Conservation (phyloP, 2,797 vertebrate genomes). For the Acanthurus lineatus region DNA sequence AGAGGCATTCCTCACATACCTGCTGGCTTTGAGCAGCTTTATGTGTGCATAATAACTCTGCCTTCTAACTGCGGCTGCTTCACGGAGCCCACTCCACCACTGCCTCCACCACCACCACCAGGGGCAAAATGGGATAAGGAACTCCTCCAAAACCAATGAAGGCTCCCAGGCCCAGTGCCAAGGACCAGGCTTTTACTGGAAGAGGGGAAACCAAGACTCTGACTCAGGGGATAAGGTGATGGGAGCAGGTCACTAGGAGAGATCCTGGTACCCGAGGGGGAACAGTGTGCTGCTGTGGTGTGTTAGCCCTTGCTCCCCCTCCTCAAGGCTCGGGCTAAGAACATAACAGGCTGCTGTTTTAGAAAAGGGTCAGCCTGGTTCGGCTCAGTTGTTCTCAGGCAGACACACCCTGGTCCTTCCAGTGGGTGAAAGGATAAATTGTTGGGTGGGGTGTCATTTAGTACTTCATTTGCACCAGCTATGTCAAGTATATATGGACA, state of each 20-base stretch:
- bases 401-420: constrained; percentile 47
- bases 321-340: constrained; percentile 44
- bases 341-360: constrained; percentile 68
- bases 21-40: constrained; percentile 84
- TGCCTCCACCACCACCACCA: constrained; percentile 39
- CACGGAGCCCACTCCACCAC: constrained; percentile 59
- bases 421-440: constrained; percentile 13
- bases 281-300: constrained; percentile 48
- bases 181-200: constrained; percentile 64
- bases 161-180: constrained; percentile 55
- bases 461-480: constrained; percentile 1
- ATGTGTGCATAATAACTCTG: constrained; percentile 75
- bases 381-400: constrained; percentile 50
- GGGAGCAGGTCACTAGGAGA: constrained; percentile 60
- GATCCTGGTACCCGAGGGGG: constrained; percentile 42
- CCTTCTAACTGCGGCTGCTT: constrained; percentile 70
- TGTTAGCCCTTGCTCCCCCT: constrained; percentile 27
- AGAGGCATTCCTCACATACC: constrained; percentile 86
- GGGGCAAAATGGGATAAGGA: constrained; percentile 73
- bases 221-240: constrained; percentile 67
- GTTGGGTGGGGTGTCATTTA: constrained; percentile 8
- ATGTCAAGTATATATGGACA: neutral
- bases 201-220: constrained; percentile 49
- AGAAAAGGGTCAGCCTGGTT: constrained; percentile 64
- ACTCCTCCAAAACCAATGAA: constrained; percentile 66